Percentiles rank a stretch among this genome's conserved stretches.
phyloP scores from a whole-genome alignment of 2,888 invertebrate species.

The Apoderus coryli region DNA sequence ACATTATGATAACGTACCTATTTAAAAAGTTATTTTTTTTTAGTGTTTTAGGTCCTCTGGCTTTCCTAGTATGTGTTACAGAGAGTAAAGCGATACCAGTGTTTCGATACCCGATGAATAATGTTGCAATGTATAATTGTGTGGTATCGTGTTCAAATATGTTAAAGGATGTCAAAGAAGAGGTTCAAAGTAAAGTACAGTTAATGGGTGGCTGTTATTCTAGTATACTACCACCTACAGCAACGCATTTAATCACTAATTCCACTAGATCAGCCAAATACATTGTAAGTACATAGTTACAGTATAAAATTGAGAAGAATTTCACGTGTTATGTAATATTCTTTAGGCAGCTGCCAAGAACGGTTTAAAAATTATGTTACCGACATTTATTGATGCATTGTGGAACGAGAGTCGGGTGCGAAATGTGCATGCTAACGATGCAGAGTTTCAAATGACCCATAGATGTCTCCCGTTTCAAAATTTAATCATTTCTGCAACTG shows the following conservation, averaged over 20 bases:
- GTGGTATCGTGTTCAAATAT: conserved; percentile 46
- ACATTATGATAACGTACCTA: too few species aligned
- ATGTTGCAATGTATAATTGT: conserved; percentile 63
- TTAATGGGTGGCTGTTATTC: conserved; percentile 67
- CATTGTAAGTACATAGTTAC: conserved; percentile 38
- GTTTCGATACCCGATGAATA: conserved; percentile 61
- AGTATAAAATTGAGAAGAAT: conserved; percentile 6
- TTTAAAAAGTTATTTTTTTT: too few species aligned
- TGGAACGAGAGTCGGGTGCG: conserved; percentile 56
- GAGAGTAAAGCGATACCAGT: conserved; percentile 61
- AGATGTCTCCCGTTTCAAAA: conserved; percentile 61
- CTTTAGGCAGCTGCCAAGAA: conserved; percentile 52
- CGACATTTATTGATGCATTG: conserved; percentile 65
- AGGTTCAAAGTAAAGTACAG: conserved; percentile 46
- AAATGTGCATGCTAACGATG: conserved; percentile 47
- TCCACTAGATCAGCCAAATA: conserved; percentile 65
- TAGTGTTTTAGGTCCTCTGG: conserved; percentile 73
- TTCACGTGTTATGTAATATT: neutral
- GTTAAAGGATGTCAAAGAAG: conserved; percentile 35
- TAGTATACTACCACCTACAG: conserved; percentile 44
- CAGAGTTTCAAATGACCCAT: conserved; percentile 43
- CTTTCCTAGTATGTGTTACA: conserved; percentile 57
- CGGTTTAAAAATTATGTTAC: conserved; percentile 58
- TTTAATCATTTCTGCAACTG: conserved; percentile 65
- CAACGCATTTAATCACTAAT: conserved; percentile 72